Evolutionary conservation across 2,797 vertebrate genomes (phyloP), one percentile per base, ranked within the genome.

Genomic region (Chaetophractus vellerosus): DNA sequence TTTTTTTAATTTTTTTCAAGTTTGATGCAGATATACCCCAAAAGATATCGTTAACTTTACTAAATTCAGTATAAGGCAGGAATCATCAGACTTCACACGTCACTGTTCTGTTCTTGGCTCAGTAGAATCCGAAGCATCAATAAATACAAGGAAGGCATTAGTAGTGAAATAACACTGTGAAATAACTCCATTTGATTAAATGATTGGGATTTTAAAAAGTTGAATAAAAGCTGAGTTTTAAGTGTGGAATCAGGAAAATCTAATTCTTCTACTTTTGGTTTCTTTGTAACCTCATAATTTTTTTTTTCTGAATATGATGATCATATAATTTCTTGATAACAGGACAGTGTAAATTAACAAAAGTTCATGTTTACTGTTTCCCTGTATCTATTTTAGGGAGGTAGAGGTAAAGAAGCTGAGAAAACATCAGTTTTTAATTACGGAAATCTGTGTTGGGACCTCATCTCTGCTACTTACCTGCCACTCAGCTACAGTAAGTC

Each of bases 1-100:
- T 10, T 90, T 85, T 72, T 52, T 79, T n/a, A n/a, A 83, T 81
- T 50, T 81, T 55, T 92, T 92, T 72, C 50, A 85, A 68, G 71
- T 92, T 84, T 63, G 85, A 86, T 83, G 59, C 69, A 38, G 41
- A 88, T 31, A 41, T 59, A 72, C 33, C 86, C 28, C 9, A 26
- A n/a, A 55, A 64, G 9, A 61, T 69, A 74, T 74, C 87, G 19
- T 92, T 78, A 93, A 75, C 16, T 88, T 55, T 88, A 23, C 45
- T 76, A 84, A 87, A 85, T 89, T 87, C 59, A 63, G 66, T 3
- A 45, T n/a, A 52, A 66, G 12, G 7, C 89, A 72, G 31, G 41
- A 45, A 41, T 52, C 41, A n/a, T 66, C 3, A 4, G 15, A 50
- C 36, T 28, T 82, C 26, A 85, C 72, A 90, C 6, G 41, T 16